phyloP scores from a whole-genome alignment of 2,888 invertebrate genomes.

The Noctua fimbriata region DNA sequence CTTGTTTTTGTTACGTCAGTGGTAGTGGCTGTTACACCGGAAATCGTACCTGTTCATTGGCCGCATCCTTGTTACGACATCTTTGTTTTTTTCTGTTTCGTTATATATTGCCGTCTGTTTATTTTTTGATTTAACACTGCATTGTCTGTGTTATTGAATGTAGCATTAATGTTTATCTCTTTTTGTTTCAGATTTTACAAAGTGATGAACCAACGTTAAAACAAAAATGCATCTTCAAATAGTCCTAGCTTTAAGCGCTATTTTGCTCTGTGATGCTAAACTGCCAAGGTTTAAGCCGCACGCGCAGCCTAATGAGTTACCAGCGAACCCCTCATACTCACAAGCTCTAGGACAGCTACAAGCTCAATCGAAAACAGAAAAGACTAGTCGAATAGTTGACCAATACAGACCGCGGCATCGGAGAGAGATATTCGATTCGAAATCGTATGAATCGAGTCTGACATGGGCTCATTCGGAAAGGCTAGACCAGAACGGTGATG shows the following conservation, averaged over 20 bases:
- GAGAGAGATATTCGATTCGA: slow-evolving; percentile 86
- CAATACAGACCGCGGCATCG: slow-evolving; percentile 82
- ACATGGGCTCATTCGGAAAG: slow-evolving; percentile 91
- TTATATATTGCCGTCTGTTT: slow-evolving; percentile 59
- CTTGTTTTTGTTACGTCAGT: slow-evolving; percentile 75
- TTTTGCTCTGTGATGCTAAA: slow-evolving; percentile 86
- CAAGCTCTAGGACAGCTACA: slow-evolving; percentile 78
- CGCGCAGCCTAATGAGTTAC: slow-evolving; percentile 80
- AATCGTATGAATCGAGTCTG: slow-evolving; percentile 85
- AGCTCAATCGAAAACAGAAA: slow-evolving; percentile 80
- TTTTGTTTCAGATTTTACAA: slow-evolving; percentile 83
- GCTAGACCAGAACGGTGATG: slow-evolving; percentile 89
- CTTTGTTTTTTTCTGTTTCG: slow-evolving; percentile 69
- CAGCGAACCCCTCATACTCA: slow-evolving; percentile 78
- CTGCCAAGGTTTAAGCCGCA: slow-evolving; percentile 80
- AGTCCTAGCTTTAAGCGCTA: slow-evolving; percentile 81
- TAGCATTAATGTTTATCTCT: slow-evolving; percentile 52
- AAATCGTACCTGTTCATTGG: slow-evolving; percentile 83
- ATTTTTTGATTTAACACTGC: slow-evolving; percentile 27
- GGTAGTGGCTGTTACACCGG: slow-evolving; percentile 77
- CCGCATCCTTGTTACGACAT: slow-evolving; percentile 78
- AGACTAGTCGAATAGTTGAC: slow-evolving; percentile 83
- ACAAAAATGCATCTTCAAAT: slow-evolving; percentile 83
- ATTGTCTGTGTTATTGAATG: slow-evolving; percentile 29
- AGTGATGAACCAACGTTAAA: slow-evolving; percentile 79